Conservation (phyloP, 2,888 invertebrate genomes). For the Orthonevra nobilis region DNA sequence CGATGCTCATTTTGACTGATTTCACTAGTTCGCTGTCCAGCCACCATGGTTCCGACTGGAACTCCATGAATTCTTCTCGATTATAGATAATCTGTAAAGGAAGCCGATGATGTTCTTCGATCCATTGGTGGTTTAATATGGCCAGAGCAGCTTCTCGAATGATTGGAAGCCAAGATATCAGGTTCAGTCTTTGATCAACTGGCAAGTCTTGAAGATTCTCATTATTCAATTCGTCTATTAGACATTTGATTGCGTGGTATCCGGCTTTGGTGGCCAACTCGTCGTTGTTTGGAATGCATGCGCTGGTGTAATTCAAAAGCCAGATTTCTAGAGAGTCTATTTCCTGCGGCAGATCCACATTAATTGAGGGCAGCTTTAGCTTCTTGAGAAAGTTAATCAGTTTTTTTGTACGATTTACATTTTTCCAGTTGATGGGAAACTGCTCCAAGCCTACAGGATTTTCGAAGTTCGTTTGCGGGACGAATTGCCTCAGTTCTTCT, state of each 20-base stretch:
- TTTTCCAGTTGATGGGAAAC: constrained; percentile 84
- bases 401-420: constrained; percentile 79
- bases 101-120: constrained; percentile 27
- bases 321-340: constrained; percentile 71
- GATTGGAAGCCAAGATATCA: constrained; percentile 74
- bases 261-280: constrained; percentile 72
- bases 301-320: constrained; percentile 74
- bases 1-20: constrained; percentile 63
- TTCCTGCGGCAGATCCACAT: constrained; percentile 54
- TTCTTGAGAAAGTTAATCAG: constrained; percentile 82
- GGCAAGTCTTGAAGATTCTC: constrained; percentile 54
- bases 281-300: constrained; percentile 72
- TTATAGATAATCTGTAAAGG: constrained; percentile 75
- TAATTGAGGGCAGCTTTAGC: constrained; percentile 80
- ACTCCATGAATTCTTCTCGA: constrained; percentile 72
- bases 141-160: constrained; percentile 74
- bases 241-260: constrained; percentile 73
- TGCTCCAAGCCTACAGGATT: constrained; percentile 85
- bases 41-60: constrained; percentile 75
- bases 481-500: constrained; percentile 83
- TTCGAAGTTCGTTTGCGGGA: constrained; percentile 79
- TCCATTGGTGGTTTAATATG: constrained; percentile 60
- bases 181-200: constrained; percentile 35
- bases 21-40: constrained; percentile 72
- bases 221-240: constrained; percentile 72